A percentile compares a stretch with the other conserved stretches of the same genome.
phyloP scores from a whole-genome alignment of 1,140 invertebrate species.

The Drosophila mojavensis region DNA sequence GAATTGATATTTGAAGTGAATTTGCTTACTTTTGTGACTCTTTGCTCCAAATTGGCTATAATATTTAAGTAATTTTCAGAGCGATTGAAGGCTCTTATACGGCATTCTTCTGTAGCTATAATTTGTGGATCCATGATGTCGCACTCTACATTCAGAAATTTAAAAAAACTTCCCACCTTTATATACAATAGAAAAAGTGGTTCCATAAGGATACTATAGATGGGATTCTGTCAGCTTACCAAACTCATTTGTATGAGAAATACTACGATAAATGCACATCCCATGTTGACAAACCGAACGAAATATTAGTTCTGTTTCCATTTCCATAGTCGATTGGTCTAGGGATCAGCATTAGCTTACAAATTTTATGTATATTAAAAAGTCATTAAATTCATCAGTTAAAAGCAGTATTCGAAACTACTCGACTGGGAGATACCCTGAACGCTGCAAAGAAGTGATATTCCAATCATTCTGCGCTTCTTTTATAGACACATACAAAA shows the following conservation, averaged over 20 bases:
- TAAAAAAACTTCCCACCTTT: slow-evolving; percentile 18
- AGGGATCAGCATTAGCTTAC: no score
- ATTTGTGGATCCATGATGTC: background rate
- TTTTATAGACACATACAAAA: no score
- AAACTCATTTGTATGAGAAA: background rate
- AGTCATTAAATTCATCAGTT: no score
- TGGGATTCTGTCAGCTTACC: background rate
- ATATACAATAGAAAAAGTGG: no score
- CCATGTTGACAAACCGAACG: background rate
- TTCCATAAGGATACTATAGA: background rate
- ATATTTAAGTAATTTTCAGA: slow-evolving; percentile 33
- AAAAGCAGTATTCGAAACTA: no score
- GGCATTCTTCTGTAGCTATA: slow-evolving; percentile 6
- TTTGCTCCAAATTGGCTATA: slow-evolving; percentile 13
- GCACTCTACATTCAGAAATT: slow-evolving; percentile 32
- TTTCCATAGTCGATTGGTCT: no score
- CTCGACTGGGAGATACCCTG: no score
- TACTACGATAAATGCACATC: background rate
- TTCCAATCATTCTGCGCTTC: no score
- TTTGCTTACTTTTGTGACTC: slow-evolving; percentile 24
- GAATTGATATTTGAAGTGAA: no score
- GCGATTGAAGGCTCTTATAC: slow-evolving; percentile 44
- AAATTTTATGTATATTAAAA: no score
- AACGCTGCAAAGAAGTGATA: no score
- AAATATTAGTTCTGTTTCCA: background rate